phyloP scores from a whole-genome alignment of 2,797 vertebrate genomes.

The Chaunax sp. region DNA sequence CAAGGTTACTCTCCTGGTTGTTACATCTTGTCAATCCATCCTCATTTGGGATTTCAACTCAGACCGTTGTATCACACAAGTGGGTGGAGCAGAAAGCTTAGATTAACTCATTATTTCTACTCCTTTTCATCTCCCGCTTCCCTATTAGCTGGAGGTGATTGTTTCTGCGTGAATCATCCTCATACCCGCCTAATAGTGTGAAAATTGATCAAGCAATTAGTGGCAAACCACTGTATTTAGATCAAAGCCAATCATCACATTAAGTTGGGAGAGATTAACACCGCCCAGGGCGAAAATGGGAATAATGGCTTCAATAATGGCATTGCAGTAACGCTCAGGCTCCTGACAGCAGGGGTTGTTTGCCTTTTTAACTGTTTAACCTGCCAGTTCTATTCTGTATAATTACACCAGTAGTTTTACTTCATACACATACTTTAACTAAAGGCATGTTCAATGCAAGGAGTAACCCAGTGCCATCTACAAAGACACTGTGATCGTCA shows the following conservation, averaged over 20 bases:
- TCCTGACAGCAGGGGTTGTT: conserved; percentile 17
- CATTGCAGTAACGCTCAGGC: neutral
- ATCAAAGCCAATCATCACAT: conserved; percentile 65
- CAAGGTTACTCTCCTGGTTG: neutral
- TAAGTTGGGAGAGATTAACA: conserved; percentile 49
- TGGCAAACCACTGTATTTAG: conserved; percentile 53
- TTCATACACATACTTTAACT: no score
- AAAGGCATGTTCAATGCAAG: no score
- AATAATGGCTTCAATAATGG: conserved; percentile 39
- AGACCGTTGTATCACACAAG: neutral
- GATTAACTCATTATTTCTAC: conserved; percentile 21
- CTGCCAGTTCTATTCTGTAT: neutral
- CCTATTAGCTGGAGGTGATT: conserved; percentile 52
- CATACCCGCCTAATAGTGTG: conserved; percentile 45
- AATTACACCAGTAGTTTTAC: neutral
- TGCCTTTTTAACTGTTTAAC: conserved; percentile 3
- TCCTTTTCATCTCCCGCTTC: conserved; percentile 25
- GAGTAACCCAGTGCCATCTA: no score
- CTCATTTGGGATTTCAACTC: neutral
- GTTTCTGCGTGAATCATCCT: conserved; percentile 65
- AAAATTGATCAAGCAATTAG: conserved; percentile 73
- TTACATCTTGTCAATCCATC: neutral
- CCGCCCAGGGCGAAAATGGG: conserved; percentile 26
- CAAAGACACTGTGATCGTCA: no score
- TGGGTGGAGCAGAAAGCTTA: conserved; percentile 9